A percentile compares a stretch with the other conserved stretches of the same genome.
These are phyloP conservation scores for Panthera leo DNA, from an alignment of 2,113 vertebrate species.

Conservation along the genomic window DNA sequence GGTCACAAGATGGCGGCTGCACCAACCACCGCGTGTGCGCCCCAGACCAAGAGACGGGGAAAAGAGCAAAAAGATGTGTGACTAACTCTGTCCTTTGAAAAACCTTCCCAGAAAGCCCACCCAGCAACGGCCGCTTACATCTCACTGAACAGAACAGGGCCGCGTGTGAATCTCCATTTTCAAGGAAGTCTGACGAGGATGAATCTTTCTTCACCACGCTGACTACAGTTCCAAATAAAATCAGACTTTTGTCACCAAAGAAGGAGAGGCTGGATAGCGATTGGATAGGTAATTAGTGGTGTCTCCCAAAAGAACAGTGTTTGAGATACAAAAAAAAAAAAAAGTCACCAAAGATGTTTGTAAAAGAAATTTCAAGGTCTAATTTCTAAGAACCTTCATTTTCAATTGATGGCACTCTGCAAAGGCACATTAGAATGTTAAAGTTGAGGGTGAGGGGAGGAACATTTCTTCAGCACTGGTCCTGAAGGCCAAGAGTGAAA, in stretches of 20 bases:
- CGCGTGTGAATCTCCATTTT: background rate
- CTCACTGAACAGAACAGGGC: background rate
- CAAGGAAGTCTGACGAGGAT: background rate
- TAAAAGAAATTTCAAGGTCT: background rate
- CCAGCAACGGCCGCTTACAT: background rate
- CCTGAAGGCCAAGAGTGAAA: background rate
- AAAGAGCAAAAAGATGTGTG: background rate
- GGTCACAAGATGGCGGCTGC: background rate
- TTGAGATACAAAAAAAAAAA: background rate
- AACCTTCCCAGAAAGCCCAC: background rate
- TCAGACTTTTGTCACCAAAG: background rate
- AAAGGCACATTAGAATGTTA: background rate
- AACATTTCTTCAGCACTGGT: background rate
- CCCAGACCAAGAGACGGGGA: background rate
- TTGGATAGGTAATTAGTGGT: background rate
- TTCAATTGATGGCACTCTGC: background rate
- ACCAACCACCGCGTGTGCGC: background rate
- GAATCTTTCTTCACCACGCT: background rate
- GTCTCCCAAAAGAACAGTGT: background rate
- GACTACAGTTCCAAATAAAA: background rate
- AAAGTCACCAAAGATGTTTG: background rate
- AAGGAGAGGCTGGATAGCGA: background rate
- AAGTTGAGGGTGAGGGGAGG: background rate
- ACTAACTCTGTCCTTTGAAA: background rate
- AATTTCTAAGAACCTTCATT: background rate